phyloP scores from a whole-genome alignment of 2,113 vertebrate genomes.

The Apodemus speciosus region DNA sequence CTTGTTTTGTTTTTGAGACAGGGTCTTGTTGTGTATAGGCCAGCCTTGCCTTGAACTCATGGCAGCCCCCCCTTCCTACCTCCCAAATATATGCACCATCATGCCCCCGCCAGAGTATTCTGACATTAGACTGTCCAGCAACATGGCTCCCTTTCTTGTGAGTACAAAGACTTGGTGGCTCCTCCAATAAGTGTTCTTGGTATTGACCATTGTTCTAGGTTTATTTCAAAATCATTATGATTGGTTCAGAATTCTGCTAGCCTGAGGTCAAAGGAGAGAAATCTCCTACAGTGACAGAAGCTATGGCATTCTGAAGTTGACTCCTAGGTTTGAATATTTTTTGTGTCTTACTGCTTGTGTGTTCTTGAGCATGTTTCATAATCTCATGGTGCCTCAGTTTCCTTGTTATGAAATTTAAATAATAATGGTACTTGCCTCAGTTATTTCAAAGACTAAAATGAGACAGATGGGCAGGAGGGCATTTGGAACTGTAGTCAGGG shows the following conservation, averaged over 20 bases:
- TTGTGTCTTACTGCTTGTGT: conserved; percentile 12
- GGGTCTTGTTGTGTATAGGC: not conserved
- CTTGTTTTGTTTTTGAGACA: not conserved
- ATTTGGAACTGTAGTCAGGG: not conserved
- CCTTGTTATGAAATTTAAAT: conserved; percentile 33
- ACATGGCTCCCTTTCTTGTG: not conserved
- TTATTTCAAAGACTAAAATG: conserved; percentile 41
- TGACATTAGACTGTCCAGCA: not conserved
- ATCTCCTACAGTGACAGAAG: not conserved
- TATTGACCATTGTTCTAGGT: not conserved
- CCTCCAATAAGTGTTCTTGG: not conserved
- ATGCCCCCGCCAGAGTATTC: not conserved
- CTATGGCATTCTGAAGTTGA: not conserved
- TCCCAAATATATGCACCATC: not conserved
- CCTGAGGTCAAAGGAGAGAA: not conserved
- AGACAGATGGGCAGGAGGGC: not conserved
- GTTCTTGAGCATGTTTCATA: not conserved
- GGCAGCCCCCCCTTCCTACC: not conserved
- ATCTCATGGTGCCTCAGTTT: not conserved
- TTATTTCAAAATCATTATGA: conserved; percentile 44
- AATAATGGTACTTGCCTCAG: not conserved
- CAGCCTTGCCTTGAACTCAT: not conserved
- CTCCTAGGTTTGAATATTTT: conserved; percentile 31
- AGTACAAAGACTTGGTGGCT: not conserved
- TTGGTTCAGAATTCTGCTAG: conserved; percentile 32